phyloP scores from a whole-genome alignment of 2,113 vertebrate species.

The Telmatochromis sp. region DNA sequence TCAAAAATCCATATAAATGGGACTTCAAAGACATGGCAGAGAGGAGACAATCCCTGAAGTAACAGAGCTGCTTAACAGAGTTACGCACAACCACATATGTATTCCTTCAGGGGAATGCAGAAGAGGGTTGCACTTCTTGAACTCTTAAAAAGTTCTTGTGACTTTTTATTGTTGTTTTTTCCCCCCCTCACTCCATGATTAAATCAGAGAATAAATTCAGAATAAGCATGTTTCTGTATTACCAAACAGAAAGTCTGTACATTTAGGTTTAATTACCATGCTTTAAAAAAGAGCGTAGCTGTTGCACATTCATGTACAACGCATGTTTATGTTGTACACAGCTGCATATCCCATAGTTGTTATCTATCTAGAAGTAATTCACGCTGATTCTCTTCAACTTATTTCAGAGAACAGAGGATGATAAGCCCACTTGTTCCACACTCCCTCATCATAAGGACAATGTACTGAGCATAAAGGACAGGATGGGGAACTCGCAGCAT shows the following conservation, averaged over 20 bases:
- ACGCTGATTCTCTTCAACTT: background rate
- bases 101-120: constrained; percentile 11
- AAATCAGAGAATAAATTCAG: background rate
- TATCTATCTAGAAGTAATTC: background rate
- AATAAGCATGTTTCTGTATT: background rate
- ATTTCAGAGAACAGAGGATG: constrained; percentile 83
- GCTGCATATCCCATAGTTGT: background rate
- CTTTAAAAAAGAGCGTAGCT: background rate
- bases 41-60: constrained; percentile 36
- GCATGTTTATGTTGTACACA: background rate
- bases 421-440: constrained; percentile 86
- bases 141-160: background rate
- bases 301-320: background rate
- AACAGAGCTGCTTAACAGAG: background rate
- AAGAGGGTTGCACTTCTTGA: background rate
- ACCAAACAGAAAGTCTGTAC: background rate
- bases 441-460: constrained; percentile 83
- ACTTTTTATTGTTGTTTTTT: background rate
- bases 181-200: background rate
- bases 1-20: constrained; percentile 27
- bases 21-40: constrained; percentile 41
- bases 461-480: constrained; percentile 75
- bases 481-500: constrained; percentile 79
- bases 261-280: background rate
- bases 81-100: background rate